A percentile compares a stretch with the other conserved stretches of the same genome.
Conservation (phyloP, 2,113 vertebrate species). For the Strix uralensis region DNA sequence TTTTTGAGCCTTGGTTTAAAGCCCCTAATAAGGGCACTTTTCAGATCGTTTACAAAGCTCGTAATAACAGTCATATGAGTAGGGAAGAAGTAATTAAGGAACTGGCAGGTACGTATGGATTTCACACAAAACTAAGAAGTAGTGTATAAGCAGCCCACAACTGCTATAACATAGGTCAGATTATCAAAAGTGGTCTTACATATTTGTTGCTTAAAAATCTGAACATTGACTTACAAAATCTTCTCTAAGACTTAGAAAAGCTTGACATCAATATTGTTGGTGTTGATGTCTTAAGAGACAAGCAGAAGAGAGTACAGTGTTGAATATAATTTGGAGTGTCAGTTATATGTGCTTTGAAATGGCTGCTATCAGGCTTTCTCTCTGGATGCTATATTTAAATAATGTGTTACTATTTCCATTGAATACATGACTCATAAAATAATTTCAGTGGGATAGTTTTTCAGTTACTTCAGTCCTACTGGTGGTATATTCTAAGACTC, state of each 20-base stretch:
- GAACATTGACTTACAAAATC: not conserved
- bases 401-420: not conserved
- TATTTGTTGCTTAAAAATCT: not conserved
- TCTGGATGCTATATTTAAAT: not conserved
- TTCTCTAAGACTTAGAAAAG: not conserved
- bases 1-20: constrained; percentile 94
- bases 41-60: constrained; percentile 92
- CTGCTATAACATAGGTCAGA: not conserved
- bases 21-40: constrained; percentile 86
- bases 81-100: constrained; percentile 92
- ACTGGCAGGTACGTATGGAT: constrained; percentile 83
- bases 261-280: not conserved
- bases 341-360: not conserved
- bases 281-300: not conserved
- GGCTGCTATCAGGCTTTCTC: not conserved
- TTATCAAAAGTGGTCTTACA: not conserved
- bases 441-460: not conserved
- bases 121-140: not conserved
- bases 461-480: not conserved
- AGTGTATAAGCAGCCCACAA: not conserved
- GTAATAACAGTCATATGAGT: constrained; percentile 92
- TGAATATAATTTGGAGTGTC: not conserved
- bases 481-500: not conserved
- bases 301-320: not conserved
- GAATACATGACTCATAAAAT: not conserved